Base-by-base conservation (phyloP, 1,140 invertebrate species). In the Eulimnadia texana region DNA sequence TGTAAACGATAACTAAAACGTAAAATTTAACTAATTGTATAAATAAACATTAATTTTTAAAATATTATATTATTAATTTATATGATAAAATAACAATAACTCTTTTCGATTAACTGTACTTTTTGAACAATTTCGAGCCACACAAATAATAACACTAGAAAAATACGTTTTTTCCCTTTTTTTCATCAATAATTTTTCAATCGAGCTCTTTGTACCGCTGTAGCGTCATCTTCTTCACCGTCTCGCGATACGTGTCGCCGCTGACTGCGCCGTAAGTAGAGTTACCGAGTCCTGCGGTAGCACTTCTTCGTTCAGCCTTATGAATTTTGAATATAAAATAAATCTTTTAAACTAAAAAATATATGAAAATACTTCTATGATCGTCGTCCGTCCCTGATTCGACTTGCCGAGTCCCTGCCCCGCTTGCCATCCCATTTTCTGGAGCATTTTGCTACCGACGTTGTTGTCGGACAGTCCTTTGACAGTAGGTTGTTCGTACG, bases 371-470 rank as follows among this genome's bases (percentile, higher is more conserved):
- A 87, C 86, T 76, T 93, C 85, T 64, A 96, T 89, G 54, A 93
- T 93, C 53, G 84, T 87, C 6, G 90, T 90, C 67, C 91, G 80
- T n/a, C 94, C 94, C 76, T 98, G 93, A 70, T 92, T 90, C 29
- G 80, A 79, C 71, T 88, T 90, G 3, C 95, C 96, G 11, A 98
- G 75, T 0, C 96, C 96, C 79, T 91, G 84, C 1, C 95, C 96
- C 72, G 93, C 89, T 3, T 84, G 87, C 95, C 96, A 99, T 0
- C 96, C 96, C 95, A 98, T 98, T 75, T 94, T 97, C 74, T 98
- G 93, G 50, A 99, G 72, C 67, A 99, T 77, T 72, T 90, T 88
- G 74, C 86, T 95, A 1, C 93, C 93, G 66, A 94, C 85, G 72
- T 93, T 93, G 63, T 88, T 86, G 0, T 85, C 84, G 16, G 88